phyloP scores from a whole-genome alignment of 1,140 invertebrate genomes.

The Ceratitis capitata region DNA sequence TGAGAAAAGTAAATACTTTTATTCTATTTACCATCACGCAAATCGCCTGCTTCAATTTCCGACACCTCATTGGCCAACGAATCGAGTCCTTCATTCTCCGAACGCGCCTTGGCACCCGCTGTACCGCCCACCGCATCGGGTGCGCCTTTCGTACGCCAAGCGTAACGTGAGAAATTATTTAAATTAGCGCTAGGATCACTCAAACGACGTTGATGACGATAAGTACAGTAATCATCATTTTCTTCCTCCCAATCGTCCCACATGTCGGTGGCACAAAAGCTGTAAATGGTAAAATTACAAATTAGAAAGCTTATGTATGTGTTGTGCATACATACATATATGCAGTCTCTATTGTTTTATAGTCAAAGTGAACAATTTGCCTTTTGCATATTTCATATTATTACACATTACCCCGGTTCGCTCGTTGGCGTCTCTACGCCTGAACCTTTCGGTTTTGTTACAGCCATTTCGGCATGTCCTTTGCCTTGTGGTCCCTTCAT shows the following conservation, averaged over 20 bases:
- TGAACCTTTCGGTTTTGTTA: conserved; percentile 88
- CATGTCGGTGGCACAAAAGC: conserved; percentile 80
- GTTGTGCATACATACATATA: neutral
- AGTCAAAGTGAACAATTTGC: neutral
- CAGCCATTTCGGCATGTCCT: conserved; percentile 98
- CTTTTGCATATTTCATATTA: neutral
- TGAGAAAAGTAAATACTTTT: neutral
- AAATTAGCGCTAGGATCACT: conserved; percentile 94
- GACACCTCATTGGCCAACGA: conserved; percentile 81
- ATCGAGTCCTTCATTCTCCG: conserved; percentile 91
- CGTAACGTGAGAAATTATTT: conserved; percentile 87
- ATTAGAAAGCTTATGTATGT: neutral
- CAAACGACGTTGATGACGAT: conserved; percentile 83
- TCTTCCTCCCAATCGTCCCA: conserved; percentile 91
- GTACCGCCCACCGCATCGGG: conserved; percentile 66
- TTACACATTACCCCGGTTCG: conserved; percentile 78
- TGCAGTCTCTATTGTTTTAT: neutral
- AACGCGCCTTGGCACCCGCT: conserved; percentile 78
- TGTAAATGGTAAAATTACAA: conserved; percentile 38
- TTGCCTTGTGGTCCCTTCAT: conserved; percentile 97
- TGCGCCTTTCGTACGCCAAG: conserved; percentile 76
- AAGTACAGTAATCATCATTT: conserved; percentile 84
- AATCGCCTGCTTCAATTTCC: conserved; percentile 93
- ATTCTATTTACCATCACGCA: conserved; percentile 83
- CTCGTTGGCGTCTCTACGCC: conserved; percentile 94